Conservation (phyloP, 2,797 vertebrate species). For the Danio tinwini region DNA sequence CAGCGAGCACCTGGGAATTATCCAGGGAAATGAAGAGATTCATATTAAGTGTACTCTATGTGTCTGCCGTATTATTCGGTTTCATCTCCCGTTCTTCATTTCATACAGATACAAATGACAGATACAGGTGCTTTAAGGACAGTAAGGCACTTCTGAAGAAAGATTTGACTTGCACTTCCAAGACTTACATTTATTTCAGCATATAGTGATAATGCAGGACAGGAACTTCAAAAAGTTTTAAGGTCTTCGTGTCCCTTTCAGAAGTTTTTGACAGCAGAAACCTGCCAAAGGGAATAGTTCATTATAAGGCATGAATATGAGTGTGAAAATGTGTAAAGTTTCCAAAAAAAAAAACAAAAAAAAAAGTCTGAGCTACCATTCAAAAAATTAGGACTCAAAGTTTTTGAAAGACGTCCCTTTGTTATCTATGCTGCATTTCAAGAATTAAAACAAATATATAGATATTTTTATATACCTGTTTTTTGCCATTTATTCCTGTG, state of each 20-base stretch:
- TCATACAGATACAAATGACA: slow-evolving; percentile 28
- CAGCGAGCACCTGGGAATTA: slow-evolving; percentile 2
- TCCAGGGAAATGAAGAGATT: slow-evolving; percentile 23
- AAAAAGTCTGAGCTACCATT: neutral
- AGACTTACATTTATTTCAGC: slow-evolving; percentile 13
- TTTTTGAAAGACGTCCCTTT: neutral
- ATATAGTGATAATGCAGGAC: neutral
- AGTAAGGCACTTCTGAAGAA: slow-evolving; percentile 9
- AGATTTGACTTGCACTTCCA: slow-evolving; percentile 4
- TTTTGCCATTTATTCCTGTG: neutral
- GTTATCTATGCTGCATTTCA: neutral
- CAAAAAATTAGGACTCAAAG: neutral
- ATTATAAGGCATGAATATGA: neutral
- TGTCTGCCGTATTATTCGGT: slow-evolving; percentile 17
- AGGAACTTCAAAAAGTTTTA: slow-evolving; percentile 13
- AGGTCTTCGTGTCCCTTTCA: neutral
- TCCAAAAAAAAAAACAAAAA: neutral
- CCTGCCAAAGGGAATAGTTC: slow-evolving; percentile 30
- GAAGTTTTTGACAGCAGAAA: slow-evolving; percentile 1
- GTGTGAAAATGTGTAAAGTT: neutral
- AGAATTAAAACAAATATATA: neutral
- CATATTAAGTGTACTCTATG: neutral
- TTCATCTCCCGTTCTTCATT: slow-evolving; percentile 23
- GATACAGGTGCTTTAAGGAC: slow-evolving; percentile 4
- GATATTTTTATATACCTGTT: neutral